Percentiles rank a stretch among this genome's conserved stretches.
phyloP scores from a whole-genome alignment of 2,113 vertebrate species.

The Gobius niger region DNA sequence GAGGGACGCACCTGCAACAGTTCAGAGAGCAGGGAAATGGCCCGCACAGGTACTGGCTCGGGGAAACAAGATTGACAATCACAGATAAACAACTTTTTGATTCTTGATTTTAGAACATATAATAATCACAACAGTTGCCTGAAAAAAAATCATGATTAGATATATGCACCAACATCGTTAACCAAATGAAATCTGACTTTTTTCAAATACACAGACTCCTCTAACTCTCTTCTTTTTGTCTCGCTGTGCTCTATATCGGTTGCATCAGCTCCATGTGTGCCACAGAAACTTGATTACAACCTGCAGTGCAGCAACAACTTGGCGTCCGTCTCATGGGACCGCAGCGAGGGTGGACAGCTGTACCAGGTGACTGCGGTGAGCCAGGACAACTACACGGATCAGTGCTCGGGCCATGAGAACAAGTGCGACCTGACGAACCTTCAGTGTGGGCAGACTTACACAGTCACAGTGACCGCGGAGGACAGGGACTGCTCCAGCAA shows the following conservation, averaged over 20 bases:
- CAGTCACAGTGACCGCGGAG: conserved; percentile 59
- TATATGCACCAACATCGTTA: no score
- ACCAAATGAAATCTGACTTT: no score
- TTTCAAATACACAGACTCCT: not conserved
- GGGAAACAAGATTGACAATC: no score
- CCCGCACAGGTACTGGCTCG: conserved; percentile 68
- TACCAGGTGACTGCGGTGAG: conserved; percentile 63
- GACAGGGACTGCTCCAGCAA: conserved; percentile 66
- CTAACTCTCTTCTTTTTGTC: not conserved
- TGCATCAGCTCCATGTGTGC: conserved; percentile 68
- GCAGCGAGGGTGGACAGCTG: conserved; percentile 50
- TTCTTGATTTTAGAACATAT: no score
- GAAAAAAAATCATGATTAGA: not conserved
- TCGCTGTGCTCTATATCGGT: not conserved
- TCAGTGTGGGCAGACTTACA: conserved; percentile 72
- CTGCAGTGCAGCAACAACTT: conserved; percentile 69
- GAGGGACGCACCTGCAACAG: conserved; percentile 76
- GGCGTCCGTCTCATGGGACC: conserved; percentile 66
- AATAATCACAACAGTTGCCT: not conserved
- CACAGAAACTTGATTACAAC: conserved; percentile 54
- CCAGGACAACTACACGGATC: conserved; percentile 36
- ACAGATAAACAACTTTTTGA: no score
- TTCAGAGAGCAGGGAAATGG: conserved; percentile 60
- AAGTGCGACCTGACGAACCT: conserved; percentile 67
- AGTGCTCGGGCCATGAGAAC: conserved; percentile 50